Percentiles rank a stretch among this genome's conserved stretches.
Evolutionary conservation across 1,140 invertebrate genomes (phyloP).

Genomic region (Drosophila parvula): DNA sequence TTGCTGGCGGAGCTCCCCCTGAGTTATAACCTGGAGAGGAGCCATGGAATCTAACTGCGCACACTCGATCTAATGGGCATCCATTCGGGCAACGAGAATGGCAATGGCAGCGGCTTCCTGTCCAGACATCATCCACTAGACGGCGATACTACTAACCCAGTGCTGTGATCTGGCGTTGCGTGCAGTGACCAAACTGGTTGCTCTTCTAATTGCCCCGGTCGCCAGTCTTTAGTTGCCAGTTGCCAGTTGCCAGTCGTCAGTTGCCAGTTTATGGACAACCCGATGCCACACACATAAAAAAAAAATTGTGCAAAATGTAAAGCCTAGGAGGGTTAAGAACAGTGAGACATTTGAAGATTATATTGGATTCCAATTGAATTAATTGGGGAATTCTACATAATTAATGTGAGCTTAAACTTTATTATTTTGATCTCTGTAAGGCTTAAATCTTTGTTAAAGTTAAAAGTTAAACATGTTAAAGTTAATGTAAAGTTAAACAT

Average conservation of each 20-base stretch:
- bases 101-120: constrained; percentile 50
- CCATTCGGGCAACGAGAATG: constrained; percentile 16
- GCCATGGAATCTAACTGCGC: constrained; percentile 39
- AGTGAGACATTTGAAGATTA: background rate
- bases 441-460: background rate
- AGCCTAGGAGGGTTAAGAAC: background rate
- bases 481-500: rapidly evolving
- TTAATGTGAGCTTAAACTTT: background rate
- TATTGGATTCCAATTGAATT: background rate
- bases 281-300: constrained; percentile 1
- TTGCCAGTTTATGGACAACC: constrained; percentile 34
- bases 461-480: too few species aligned
- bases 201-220: constrained; percentile 69
- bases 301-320: background rate
- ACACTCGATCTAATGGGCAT: constrained; percentile 58
- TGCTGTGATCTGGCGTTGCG: constrained; percentile 55
- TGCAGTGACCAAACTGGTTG: constrained; percentile 73
- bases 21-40: constrained; percentile 35
- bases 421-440: too few species aligned
- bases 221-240: constrained; percentile 11
- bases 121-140: constrained; percentile 44
- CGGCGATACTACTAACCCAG: constrained; percentile 73
- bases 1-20: constrained; percentile 4
- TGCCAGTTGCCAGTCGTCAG: constrained; percentile 8
- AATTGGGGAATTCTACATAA: too few species aligned